Conservation (phyloP, 2,888 invertebrate genomes). For the Aphrophora alni region DNA sequence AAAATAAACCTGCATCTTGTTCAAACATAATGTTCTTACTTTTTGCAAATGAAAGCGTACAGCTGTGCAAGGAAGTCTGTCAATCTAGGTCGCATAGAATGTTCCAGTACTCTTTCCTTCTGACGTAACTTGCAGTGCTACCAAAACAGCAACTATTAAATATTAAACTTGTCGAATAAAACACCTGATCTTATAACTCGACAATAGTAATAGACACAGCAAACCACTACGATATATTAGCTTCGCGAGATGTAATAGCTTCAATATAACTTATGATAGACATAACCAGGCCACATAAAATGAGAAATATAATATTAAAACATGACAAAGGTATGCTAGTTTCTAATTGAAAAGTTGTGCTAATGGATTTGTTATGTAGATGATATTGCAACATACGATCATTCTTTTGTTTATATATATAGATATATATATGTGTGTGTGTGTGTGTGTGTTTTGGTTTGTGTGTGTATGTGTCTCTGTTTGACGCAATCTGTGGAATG, state of each 20-base stretch:
- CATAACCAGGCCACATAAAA: background rate
- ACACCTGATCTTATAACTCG: background rate
- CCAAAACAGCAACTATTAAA: background rate
- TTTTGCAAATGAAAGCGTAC: background rate
- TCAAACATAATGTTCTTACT: background rate
- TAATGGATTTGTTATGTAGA: background rate
- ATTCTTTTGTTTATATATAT: background rate
- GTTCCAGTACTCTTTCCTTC: background rate
- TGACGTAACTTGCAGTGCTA: background rate
- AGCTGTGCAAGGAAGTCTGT: background rate
- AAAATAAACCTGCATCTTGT: too few relatives aligned
- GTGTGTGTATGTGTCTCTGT: background rate
- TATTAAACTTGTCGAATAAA: background rate
- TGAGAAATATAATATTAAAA: background rate
- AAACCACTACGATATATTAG: background rate
- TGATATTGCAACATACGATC: background rate
- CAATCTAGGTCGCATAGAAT: background rate
- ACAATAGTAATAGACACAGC: background rate
- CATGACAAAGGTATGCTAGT: background rate
- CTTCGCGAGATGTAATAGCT: background rate
- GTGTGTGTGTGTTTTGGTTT: too few relatives aligned
- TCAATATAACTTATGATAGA: background rate
- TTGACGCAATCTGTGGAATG: constrained; percentile 30
- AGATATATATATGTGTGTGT: too few relatives aligned
- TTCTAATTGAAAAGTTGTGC: background rate